These are phyloP conservation scores for Fratercula arctica DNA, from an alignment of 2,797 vertebrate genomes.

Conservation along the genomic window DNA sequence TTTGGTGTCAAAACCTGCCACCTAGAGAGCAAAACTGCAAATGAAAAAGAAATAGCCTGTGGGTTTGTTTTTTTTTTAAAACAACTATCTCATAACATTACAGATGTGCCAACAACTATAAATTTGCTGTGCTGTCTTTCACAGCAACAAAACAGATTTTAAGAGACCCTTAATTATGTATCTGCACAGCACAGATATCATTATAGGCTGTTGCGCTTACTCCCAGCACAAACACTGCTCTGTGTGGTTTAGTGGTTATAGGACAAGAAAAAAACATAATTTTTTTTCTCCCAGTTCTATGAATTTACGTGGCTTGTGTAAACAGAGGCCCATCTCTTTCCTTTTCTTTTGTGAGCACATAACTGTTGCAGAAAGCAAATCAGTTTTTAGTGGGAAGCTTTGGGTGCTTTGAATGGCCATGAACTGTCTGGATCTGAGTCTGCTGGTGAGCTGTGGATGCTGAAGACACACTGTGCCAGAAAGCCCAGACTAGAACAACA, in stretches of 20 bases:
- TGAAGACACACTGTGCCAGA: neutral
- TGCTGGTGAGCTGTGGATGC: neutral
- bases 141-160: neutral
- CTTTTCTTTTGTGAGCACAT: neutral
- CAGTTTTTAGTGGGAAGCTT: neutral
- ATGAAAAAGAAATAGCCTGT: neutral
- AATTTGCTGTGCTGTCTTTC: neutral
- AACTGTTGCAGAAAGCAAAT: neutral
- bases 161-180: slow-evolving; percentile 16
- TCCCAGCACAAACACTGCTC: neutral
- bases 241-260: neutral
- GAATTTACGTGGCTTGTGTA: neutral
- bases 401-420: neutral
- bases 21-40: slow-evolving; percentile 33
- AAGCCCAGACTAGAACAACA: neutral
- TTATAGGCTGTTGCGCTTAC: neutral
- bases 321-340: neutral
- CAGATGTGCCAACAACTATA: neutral
- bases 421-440: neutral
- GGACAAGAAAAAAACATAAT: neutral
- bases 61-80: neutral
- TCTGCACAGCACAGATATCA: slow-evolving; percentile 4
- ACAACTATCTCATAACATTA: neutral
- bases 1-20: slow-evolving; percentile 53
- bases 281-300: neutral